A percentile compares a stretch with the other conserved stretches of the same genome.
phyloP scores from a whole-genome alignment of 1,140 invertebrate species.

The Whitmania pigra region DNA sequence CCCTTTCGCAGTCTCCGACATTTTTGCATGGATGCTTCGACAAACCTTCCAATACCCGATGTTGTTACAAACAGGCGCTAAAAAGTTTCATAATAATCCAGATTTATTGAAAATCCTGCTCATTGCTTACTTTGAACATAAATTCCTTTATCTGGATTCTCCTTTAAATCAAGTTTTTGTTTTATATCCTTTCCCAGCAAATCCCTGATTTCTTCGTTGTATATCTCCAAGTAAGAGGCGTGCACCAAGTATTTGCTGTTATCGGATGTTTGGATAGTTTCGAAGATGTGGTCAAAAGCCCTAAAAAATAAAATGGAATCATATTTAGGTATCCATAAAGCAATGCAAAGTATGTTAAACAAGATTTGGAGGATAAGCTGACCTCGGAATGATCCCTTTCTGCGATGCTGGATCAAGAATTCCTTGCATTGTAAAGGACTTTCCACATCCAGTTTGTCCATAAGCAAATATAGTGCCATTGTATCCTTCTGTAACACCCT shows the following conservation, averaged over 20 bases:
- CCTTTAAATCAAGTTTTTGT: slow-evolving; percentile 61
- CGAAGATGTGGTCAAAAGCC: slow-evolving; percentile 80
- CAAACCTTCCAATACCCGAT: slow-evolving; percentile 43
- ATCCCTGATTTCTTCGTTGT: slow-evolving; percentile 75
- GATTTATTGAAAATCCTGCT: background rate
- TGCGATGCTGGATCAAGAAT: slow-evolving; percentile 47
- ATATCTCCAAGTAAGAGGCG: slow-evolving; percentile 84
- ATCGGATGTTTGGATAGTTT: slow-evolving; percentile 67
- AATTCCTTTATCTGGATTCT: slow-evolving; percentile 65
- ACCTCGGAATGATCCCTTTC: slow-evolving; percentile 66
- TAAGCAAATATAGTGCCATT: slow-evolving; percentile 53
- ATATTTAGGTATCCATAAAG: background rate
- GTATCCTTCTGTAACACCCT: slow-evolving; percentile 52
- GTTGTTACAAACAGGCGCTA: no score
- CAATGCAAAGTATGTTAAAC: background rate
- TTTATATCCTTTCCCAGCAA: slow-evolving; percentile 56
- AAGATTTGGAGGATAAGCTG: background rate
- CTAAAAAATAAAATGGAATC: slow-evolving; percentile 29
- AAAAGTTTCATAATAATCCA: no score
- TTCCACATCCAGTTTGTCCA: slow-evolving; percentile 49
- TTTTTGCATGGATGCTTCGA: slow-evolving; percentile 63
- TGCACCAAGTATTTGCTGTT: slow-evolving; percentile 71
- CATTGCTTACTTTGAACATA: slow-evolving; percentile 54
- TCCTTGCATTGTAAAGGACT: slow-evolving; percentile 52
- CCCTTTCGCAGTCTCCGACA: slow-evolving; percentile 56